Base-by-base conservation (phyloP, 1,140 invertebrate genomes). In the Samia ricini region DNA sequence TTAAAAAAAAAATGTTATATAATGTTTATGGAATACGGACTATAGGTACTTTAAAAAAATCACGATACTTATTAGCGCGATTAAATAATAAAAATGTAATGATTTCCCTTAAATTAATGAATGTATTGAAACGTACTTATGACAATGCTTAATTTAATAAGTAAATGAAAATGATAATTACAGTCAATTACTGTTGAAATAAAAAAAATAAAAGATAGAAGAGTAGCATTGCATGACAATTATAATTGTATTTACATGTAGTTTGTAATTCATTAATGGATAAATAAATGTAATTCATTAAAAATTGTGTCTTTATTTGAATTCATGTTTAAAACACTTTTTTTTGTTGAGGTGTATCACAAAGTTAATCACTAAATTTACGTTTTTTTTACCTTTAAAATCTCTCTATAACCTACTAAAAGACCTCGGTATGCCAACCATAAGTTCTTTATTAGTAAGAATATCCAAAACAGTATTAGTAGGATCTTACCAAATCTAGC, bases 171-270 rank as follows among this genome's bases (percentile, higher is more conserved):
- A 15, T 55, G 15, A 1, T 42, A 15, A 24, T 55, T 22, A 23
- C 21, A 23, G 52, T 23, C 21, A 55, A 55, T 55, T 55, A 24
- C 12, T 23, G 52, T 24, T 23, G 18, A 42, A 42, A 42, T 42
- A 42, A n/a, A 6, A 55, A 55, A 21, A 55, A 55, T 55, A 15
- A 55, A 22, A 24, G 24, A 55, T 15, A 10, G n/a, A 24, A 22
- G 22, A 15, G 5, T 55, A 23, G 3, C 22, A n/a, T 15, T 21
- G 24, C 22, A 55, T 55, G 52, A 55, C 22, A 22, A 55, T 24
- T 55, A 24, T 4, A 23, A 55, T 42, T 24, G 52, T 55, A 55
- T 12, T 42, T 55, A 29, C 19, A 57, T 57, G 56, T 57, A 57
- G 19, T 57, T 36, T 57, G 7, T 36, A 57, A 57, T 57, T 19